Evolutionary conservation across 2,888 invertebrate species (phyloP), one percentile per base, ranked within the genome.

Genomic region (Tinea pellionella): DNA sequence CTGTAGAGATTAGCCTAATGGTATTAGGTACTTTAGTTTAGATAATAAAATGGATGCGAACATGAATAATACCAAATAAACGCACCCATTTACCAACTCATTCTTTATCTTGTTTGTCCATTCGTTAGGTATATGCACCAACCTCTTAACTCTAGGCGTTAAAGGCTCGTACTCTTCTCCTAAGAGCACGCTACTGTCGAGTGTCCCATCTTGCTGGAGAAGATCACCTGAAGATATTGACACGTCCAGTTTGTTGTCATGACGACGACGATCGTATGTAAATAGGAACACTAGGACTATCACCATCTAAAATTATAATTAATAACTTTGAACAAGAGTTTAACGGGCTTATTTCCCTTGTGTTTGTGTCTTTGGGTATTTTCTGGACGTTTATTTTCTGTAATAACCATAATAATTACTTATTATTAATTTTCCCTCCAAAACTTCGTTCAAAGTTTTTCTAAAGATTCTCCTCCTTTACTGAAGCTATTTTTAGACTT

Each of bases 221-320:
- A 89, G 75, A 63, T 89, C 89, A 0, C 85, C 85, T 0, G 89
- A 89, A 0, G 84, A 79, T 0, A 83, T 85, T 0, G 86, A 83
- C 29, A 85, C 84, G 63, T 85, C 84, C 79, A 85, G 78, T 68
- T 80, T 83, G 63, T 74, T 74, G 0, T 69, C 62, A n/a, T n/a
- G n/a, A n/a, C 29, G 32, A 41, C 19, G 32, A 1, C 78, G 74
- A 62, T 79, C 82, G 59, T 72, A 78, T 0, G 70, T 73, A 66
- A 84, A 80, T 13, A 90, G 65, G 75, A 83, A 90, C 11, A 89
- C 61, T 0, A 85, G 64, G 0, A 89, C 70, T 61, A 84, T 62
- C 1, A 88, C 11, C 70, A 88, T 77, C 84, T 87, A 4, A 57
- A 62, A 16, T 3, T 6, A 9, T 37, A 37, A 37, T 24, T 3